phyloP scores from a whole-genome alignment of 2,113 vertebrate species.

The Struthio camelus region DNA sequence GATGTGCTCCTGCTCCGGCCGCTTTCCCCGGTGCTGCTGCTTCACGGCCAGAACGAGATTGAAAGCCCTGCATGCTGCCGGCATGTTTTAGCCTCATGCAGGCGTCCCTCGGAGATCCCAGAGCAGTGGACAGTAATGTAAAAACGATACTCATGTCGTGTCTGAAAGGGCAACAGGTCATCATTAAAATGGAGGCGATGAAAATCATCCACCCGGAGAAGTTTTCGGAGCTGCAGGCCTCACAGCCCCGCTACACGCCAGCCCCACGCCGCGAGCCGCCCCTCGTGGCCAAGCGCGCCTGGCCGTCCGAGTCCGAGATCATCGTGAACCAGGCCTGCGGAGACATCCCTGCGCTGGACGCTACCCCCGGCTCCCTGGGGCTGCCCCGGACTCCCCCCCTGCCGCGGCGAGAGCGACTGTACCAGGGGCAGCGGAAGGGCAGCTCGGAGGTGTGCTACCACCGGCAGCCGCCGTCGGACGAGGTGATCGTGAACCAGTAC shows the following conservation, averaged over 20 bases:
- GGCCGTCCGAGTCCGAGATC: constrained; percentile 91
- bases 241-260: constrained; percentile 68
- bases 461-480: constrained; percentile 85
- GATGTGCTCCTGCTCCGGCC: constrained; percentile 2
- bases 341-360: constrained; percentile 72
- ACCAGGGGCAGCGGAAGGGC: constrained; percentile 88
- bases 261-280: constrained; percentile 86
- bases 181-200: constrained; percentile 98
- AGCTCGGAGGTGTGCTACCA: constrained; percentile 94
- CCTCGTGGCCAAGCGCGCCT: constrained; percentile 84
- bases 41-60: constrained; percentile 23
- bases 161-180: constrained; percentile 94
- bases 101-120: constrained; percentile 72
- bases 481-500: constrained; percentile 97
- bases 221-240: constrained; percentile 83
- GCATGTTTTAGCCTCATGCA: constrained; percentile 77
- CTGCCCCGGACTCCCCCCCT: constrained; percentile 80
- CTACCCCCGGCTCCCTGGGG: constrained; percentile 60
- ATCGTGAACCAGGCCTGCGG: constrained; percentile 96
- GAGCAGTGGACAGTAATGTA: constrained; percentile 74
- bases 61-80: constrained; percentile 44
- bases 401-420: constrained; percentile 82
- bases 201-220: constrained; percentile 98
- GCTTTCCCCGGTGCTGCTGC: constrained; percentile 25
- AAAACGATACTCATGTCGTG: constrained; percentile 92